Evolutionary conservation across 2,113 vertebrate genomes (phyloP).

Genomic region (Zeus faber): DNA sequence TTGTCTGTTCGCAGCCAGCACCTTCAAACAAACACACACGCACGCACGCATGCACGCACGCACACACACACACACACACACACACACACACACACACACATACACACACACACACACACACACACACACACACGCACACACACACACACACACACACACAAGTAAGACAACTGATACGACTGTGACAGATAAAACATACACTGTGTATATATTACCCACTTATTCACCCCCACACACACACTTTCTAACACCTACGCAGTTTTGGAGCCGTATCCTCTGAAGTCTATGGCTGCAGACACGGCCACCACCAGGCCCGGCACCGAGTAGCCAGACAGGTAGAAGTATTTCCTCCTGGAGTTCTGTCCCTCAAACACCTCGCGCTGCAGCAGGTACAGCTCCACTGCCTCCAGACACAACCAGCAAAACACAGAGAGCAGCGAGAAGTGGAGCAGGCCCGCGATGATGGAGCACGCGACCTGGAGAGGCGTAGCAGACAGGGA

Average conservation of each 20-base stretch:
- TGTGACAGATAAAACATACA: no score
- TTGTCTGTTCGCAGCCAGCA: conserved; percentile 91
- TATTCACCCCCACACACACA: conserved; percentile 17
- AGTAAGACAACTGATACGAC: no score
- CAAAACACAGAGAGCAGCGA: conserved; percentile 90
- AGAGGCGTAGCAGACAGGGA: background rate
- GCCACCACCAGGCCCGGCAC: conserved; percentile 88
- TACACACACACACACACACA: conserved; percentile 16
- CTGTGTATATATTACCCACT: no score
- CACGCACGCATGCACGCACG: conserved; percentile 13
- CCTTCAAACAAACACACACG: conserved; percentile 55
- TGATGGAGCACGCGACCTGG: conserved; percentile 86
- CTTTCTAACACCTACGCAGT: conserved; percentile 76
- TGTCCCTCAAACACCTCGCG: conserved; percentile 90
- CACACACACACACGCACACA: conserved; percentile 11
- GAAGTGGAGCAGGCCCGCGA: conserved; percentile 88
- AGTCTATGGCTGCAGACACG: conserved; percentile 88
- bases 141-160: background rate
- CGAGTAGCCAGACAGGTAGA: conserved; percentile 89
- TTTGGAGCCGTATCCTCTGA: conserved; percentile 88
- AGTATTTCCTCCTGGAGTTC: conserved; percentile 86
- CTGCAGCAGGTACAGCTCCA: conserved; percentile 89
- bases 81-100: conserved; percentile 18
- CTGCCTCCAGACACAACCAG: conserved; percentile 90
- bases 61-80: conserved; percentile 7